These are phyloP conservation scores for Oryzaephilus surinamensis DNA, from an alignment of 1,140 invertebrate species.

Conservation along the genomic window DNA sequence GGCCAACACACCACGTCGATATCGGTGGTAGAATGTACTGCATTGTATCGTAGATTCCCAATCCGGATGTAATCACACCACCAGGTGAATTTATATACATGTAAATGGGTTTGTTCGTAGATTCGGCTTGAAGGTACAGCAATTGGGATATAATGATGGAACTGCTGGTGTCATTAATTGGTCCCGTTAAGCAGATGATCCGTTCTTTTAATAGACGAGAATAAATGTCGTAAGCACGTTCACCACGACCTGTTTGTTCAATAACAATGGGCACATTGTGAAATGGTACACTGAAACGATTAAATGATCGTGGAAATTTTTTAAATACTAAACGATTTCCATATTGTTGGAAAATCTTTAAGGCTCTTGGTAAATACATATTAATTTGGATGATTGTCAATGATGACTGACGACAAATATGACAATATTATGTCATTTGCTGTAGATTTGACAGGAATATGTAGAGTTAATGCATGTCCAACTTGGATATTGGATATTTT, in stretches of 20 bases:
- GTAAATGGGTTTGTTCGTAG: constrained; percentile 59
- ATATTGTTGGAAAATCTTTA: too few species aligned
- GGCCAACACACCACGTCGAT: constrained; percentile 79
- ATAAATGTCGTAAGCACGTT: constrained; percentile 76
- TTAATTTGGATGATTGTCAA: too few species aligned
- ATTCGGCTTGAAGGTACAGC: constrained; percentile 70
- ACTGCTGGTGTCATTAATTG: constrained; percentile 64
- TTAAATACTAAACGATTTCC: too few species aligned
- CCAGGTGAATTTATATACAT: constrained; percentile 61
- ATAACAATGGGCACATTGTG: constrained; percentile 61
- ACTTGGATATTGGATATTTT: too few species aligned
- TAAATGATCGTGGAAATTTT: too few species aligned
- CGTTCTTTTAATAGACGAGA: constrained; percentile 70
- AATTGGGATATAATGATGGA: constrained; percentile 71
- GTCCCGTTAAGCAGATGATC: constrained; percentile 72
- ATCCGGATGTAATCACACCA: constrained; percentile 59
- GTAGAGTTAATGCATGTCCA: too few species aligned
- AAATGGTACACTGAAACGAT: too few species aligned
- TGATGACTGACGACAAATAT: too few species aligned
- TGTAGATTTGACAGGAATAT: too few species aligned
- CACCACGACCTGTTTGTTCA: constrained; percentile 67
- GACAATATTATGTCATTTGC: too few species aligned
- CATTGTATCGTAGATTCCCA: constrained; percentile 75
- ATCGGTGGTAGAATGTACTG: constrained; percentile 63
- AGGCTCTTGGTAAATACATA: too few species aligned